Evolutionary conservation across 2,888 invertebrate species (phyloP), one percentile per base, ranked within the genome.

Genomic region (Yponomeuta sedellus): DNA sequence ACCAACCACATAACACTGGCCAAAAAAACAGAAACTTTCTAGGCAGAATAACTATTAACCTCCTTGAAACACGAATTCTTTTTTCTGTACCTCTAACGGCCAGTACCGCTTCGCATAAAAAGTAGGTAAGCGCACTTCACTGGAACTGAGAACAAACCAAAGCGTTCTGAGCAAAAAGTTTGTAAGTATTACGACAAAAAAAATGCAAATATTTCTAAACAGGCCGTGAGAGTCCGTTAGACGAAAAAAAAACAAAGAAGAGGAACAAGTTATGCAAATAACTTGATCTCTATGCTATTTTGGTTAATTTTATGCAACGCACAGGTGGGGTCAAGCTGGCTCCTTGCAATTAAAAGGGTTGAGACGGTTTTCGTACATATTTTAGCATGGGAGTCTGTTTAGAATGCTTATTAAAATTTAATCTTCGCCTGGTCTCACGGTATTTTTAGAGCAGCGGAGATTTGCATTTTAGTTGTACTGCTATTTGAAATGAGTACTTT

Each of bases 311-410:
- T 73, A 76, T 78, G 76, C 71, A 74, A 71, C 69, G 71, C 76
- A 81, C 88, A 89, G 89, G 88, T 89, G 86, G 74, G 87, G 88
- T 88, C 87, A 88, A 71, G 69, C 71, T 69, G 68, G 59, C 22
- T 28, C 66, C 67, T 66, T 68, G 73, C 71, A 68, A 68, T 70
- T 64, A 75, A 82, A 81, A 79, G 85, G 86, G 85, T 85, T 81
- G 44, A 52, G 44, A 80, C 11, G 19, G 39, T 40, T 40, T 64
- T 19, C 19, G 22, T 58, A 58, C 19, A 58, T 58, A 22, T 58
- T 19, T 58, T 58, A 20, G 19, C 22, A 52, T 58, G 10, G 6
- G 58, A 58, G 58, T 20, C 20, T 19, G 58, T 16, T 12, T 58
- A 58, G 58, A 58, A 22, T 22, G 58, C 19, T 58, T 58, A 58